These are phyloP conservation scores for Thalpophila matura DNA, from an alignment of 2,888 invertebrate species.

Conservation along the genomic window DNA sequence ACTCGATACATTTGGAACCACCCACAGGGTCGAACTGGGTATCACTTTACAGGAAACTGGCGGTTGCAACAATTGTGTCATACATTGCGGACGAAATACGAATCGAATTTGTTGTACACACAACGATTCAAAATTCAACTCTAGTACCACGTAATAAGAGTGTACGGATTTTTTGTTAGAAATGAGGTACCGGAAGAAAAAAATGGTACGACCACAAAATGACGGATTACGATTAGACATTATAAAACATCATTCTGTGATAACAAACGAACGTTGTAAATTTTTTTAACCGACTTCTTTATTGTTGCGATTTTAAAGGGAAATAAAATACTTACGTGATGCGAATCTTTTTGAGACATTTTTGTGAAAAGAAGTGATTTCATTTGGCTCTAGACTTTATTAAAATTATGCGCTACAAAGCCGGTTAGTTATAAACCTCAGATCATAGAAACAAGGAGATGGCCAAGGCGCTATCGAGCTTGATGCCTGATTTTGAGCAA, in stretches of 20 bases:
- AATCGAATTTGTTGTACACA: slow-evolving; percentile 61
- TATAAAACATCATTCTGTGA: slow-evolving; percentile 55
- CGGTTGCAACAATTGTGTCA: slow-evolving; percentile 83
- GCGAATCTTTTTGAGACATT: slow-evolving; percentile 21
- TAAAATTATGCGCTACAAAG: too few species aligned
- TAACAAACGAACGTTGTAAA: slow-evolving; percentile 41
- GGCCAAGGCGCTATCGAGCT: too few species aligned
- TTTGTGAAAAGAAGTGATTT: slow-evolving; percentile 10
- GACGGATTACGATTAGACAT: slow-evolving; percentile 71
- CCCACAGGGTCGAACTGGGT: slow-evolving; percentile 78
- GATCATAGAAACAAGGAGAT: too few species aligned
- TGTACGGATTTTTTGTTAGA: neutral
- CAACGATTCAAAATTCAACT: slow-evolving; percentile 55
- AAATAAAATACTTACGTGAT: slow-evolving; percentile 47
- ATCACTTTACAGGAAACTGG: slow-evolving; percentile 87
- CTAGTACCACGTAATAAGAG: slow-evolving; percentile 46
- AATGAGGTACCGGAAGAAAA: slow-evolving; percentile 66
- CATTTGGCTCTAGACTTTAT: too few species aligned
- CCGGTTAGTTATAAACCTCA: too few species aligned
- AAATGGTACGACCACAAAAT: slow-evolving; percentile 68
- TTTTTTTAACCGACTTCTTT: too few species aligned
- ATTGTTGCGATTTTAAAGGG: slow-evolving; percentile 45
- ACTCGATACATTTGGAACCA: slow-evolving; percentile 78
- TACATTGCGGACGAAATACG: slow-evolving; percentile 69
- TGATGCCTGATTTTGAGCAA: too few species aligned